These are phyloP conservation scores for Eugnorisma glareosa DNA, from an alignment of 2,888 invertebrate species.

Conservation along the genomic window DNA sequence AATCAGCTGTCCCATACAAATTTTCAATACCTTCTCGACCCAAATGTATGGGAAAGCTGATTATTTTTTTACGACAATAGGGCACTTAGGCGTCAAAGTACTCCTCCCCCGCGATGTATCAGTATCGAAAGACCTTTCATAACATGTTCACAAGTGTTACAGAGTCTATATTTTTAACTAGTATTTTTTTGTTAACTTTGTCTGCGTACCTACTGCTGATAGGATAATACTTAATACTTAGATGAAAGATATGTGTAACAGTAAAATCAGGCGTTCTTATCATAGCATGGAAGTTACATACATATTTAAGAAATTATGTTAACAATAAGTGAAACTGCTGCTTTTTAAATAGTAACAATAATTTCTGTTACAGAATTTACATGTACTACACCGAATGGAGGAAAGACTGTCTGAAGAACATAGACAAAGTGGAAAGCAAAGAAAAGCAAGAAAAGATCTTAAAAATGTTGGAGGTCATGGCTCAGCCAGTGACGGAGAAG, in stretches of 20 bases:
- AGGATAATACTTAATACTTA: not conserved
- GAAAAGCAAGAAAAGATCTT: conserved; percentile 19
- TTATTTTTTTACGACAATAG: no score
- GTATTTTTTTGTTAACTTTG: not conserved
- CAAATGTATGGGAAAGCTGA: no score
- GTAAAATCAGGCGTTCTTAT: conserved; percentile 6
- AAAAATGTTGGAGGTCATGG: conserved; percentile 33
- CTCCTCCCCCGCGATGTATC: no score
- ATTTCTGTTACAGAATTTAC: conserved; percentile 24
- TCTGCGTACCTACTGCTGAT: not conserved
- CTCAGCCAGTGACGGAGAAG: conserved; percentile 40
- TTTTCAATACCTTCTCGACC: no score
- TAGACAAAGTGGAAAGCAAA: not conserved
- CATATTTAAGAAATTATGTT: not conserved
- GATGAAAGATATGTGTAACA: not conserved
- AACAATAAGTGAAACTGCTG: not conserved
- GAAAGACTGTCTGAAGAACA: conserved; percentile 23
- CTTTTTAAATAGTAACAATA: not conserved
- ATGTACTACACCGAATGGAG: conserved; percentile 47
- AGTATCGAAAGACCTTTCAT: no score
- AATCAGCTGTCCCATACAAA: no score
- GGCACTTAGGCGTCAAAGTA: no score
- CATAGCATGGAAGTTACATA: not conserved
- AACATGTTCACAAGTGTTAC: not conserved
- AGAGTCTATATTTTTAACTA: not conserved